Evolutionary conservation across 1,140 invertebrate species (phyloP).

Genomic region (Adoxophyes honmai): DNA sequence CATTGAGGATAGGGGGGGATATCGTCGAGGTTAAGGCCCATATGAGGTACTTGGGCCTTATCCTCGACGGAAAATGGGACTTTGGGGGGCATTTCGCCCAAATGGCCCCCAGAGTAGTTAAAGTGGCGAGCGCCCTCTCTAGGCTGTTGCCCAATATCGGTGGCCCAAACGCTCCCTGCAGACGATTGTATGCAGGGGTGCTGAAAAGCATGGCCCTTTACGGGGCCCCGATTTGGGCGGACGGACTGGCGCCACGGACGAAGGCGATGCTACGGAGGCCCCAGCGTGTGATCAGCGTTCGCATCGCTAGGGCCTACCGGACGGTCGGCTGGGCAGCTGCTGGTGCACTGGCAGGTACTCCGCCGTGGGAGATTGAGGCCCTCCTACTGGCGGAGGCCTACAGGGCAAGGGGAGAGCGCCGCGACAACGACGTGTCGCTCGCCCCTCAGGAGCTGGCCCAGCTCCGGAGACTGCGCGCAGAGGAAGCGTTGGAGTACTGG

Average conservation of each 20-base stretch:
- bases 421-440: background rate
- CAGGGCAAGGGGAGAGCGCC: background rate
- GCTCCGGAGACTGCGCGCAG: too few relatives aligned
- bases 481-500: background rate
- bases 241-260: background rate
- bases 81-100: background rate
- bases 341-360: background rate
- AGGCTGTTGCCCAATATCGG: slow-evolving; percentile 16
- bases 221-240: slow-evolving; percentile 12
- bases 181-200: slow-evolving; percentile 13
- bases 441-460: background rate
- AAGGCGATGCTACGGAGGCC: background rate
- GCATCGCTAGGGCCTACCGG: background rate
- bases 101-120: background rate
- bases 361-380: slow-evolving; percentile 10
- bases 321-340: slow-evolving; percentile 5
- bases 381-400: background rate
- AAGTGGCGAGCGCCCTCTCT: slow-evolving; percentile 5
- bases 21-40: background rate
- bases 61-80: background rate
- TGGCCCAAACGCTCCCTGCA: slow-evolving; percentile 3
- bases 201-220: slow-evolving; percentile 1
- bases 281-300: background rate
- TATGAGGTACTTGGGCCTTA: background rate
- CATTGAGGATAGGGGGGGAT: background rate